Base-by-base conservation (phyloP, 2,888 invertebrate species). In the Polymixis lichenea region DNA sequence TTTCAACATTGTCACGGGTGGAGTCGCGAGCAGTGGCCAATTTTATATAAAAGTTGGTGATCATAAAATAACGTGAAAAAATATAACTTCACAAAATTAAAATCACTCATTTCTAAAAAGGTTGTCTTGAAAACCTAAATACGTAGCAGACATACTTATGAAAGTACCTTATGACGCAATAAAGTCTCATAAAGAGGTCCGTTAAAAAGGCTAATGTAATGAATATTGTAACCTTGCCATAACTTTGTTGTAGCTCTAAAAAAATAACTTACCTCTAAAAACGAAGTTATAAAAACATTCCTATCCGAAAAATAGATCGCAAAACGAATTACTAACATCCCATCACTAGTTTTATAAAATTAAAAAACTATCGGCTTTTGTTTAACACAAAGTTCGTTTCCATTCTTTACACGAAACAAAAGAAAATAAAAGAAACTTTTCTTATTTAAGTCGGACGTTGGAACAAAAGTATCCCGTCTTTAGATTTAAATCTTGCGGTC, bases 401-500 rank as follows among this genome's bases (percentile, higher is more conserved):
- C 76, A 87, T 86, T 79, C 75, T 86, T 84, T 62, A 73, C 69
- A 68, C 65, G 78, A 89, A 85, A 87, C 87, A 87, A 90, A 90
- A 90, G 88, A 89, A 89, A 89, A 91, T 88, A 86, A 87, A 90
- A 89, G 76, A 90, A 95, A 94, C 89, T 94, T 94, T 93, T 91
- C 93, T 92, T 94, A 92, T 94, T 93, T 87, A 92, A 93, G 90
- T 93, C 89, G 77, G 88, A 89, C 87, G 83, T 82, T 80, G 88
- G 87, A 84, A 88, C 89, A 89, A 93, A 93, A 92, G 91, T 90
- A 90, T 89, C 89, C 86, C 83, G 87, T 83, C 89, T 90, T 89
- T 87, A 92, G 92, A 94, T 94, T 94, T 92, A 93, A 94, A 94
- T 93, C 91, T 93, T 85, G 91, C 77, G 93, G 94, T 94, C 95